Conservation (phyloP, 2,888 invertebrate genomes). For the Thyatira batis region DNA sequence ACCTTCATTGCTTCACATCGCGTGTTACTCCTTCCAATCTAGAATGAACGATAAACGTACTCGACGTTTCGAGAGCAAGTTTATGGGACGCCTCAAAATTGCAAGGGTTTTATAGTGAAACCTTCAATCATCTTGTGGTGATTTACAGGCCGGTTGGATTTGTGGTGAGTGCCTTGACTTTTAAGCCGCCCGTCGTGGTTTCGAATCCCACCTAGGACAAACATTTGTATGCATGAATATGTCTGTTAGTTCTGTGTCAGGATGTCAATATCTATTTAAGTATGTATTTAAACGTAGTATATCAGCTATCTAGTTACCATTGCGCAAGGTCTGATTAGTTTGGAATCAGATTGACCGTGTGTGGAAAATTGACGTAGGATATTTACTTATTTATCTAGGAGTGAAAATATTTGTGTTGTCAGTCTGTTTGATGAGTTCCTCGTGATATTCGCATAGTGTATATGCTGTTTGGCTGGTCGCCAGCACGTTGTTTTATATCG, state of each 20-base stretch:
- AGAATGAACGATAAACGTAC: conserved; percentile 17
- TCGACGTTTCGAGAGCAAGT: conserved; percentile 12
- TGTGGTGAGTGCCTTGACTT: conserved; percentile 8
- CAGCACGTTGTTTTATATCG: conserved; percentile 38
- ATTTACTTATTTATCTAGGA: too few relatives aligned
- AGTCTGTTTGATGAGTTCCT: not conserved
- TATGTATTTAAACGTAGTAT: too few relatives aligned
- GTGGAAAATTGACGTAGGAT: too few relatives aligned
- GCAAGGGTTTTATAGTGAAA: conserved; percentile 30
- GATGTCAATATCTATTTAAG: too few relatives aligned
- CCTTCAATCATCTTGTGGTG: conserved; percentile 10
- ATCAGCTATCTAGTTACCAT: too few relatives aligned
- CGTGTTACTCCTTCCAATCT: conserved; percentile 17
- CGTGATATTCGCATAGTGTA: conserved; percentile 31
- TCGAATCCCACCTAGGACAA: too few relatives aligned
- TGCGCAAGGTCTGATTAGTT: too few relatives aligned
- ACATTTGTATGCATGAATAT: too few relatives aligned
- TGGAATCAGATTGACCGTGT: too few relatives aligned
- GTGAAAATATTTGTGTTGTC: not conserved
- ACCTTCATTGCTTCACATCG: conserved; percentile 20
- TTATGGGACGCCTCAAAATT: conserved; percentile 21
- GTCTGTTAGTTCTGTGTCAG: too few relatives aligned
- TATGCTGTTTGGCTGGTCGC: conserved; percentile 50
- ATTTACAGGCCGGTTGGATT: conserved; percentile 5
- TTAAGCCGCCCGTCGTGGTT: too few relatives aligned